phyloP scores from a whole-genome alignment of 2,888 invertebrate genomes.

The Ennomos erosarius region DNA sequence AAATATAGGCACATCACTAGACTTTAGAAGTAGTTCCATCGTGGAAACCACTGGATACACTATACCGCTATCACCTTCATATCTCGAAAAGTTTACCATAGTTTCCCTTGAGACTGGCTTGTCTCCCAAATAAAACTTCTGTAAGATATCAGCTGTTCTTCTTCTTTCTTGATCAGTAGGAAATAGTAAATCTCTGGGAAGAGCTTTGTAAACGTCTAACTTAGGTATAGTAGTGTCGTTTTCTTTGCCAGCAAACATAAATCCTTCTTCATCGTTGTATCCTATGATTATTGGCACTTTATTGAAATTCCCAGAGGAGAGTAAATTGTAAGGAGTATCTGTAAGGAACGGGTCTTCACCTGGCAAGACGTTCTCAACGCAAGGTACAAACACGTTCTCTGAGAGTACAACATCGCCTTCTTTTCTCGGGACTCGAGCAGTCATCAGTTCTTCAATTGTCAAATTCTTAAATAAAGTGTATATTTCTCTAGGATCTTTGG shows the following conservation, averaged over 20 bases:
- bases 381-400: slow-evolving; percentile 76
- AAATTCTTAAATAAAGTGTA: slow-evolving; percentile 58
- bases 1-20: slow-evolving; percentile 56
- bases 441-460: slow-evolving; percentile 55
- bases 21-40: slow-evolving; percentile 57
- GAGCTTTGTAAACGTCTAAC: slow-evolving; percentile 59
- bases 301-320: slow-evolving; percentile 56
- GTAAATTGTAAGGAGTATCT: slow-evolving; percentile 66
- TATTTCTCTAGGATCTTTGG: slow-evolving; percentile 60
- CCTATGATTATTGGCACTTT: slow-evolving; percentile 74
- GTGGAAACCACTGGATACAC: slow-evolving; percentile 64
- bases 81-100: slow-evolving; percentile 63
- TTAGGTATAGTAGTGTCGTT: slow-evolving; percentile 66
- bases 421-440: slow-evolving; percentile 63
- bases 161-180: slow-evolving; percentile 53
- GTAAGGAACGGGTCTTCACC: slow-evolving; percentile 58
- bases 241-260: slow-evolving; percentile 73
- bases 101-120: slow-evolving; percentile 66
- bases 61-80: slow-evolving; percentile 69
- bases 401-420: slow-evolving; percentile 68
- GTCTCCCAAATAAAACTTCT: slow-evolving; percentile 71
- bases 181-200: slow-evolving; percentile 69
- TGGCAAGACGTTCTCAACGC: slow-evolving; percentile 60
- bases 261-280: slow-evolving; percentile 72
- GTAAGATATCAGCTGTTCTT: slow-evolving; percentile 54